These are phyloP conservation scores for Alligator sinensis DNA, from an alignment of 2,113 vertebrate genomes.

Conservation along the genomic window DNA sequence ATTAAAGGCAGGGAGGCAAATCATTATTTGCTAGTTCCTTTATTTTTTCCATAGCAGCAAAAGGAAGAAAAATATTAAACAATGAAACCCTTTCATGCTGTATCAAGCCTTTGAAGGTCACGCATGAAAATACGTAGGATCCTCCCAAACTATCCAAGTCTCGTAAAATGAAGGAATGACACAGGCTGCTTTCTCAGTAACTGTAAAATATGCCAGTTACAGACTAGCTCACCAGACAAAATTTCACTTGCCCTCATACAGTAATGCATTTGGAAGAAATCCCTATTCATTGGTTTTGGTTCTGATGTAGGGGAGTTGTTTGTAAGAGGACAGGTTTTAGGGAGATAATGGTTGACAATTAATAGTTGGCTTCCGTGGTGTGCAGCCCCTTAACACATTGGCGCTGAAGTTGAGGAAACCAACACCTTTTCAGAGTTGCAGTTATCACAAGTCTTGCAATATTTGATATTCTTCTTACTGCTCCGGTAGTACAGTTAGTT, in stretches of 20 bases:
- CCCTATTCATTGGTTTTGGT: neutral
- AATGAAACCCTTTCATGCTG: neutral
- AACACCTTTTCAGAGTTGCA: neutral
- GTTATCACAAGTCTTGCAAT: rapidly evolving
- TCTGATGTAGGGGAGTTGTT: neutral
- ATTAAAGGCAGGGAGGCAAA: neutral
- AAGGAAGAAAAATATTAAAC: neutral
- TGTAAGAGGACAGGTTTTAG: neutral
- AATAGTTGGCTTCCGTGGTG: rapidly evolving
- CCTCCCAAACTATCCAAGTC: neutral
- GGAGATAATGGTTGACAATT: neutral
- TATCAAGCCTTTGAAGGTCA: neutral
- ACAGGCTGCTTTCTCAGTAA: neutral
- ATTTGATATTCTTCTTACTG: neutral
- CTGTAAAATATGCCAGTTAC: neutral
- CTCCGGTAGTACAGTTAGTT: neutral
- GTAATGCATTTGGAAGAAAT: neutral
- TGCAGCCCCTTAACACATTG: neutral
- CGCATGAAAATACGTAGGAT: neutral
- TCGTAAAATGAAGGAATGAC: neutral
- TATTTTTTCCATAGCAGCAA: rapidly evolving
- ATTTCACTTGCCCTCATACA: rapidly evolving
- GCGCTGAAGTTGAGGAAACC: neutral
- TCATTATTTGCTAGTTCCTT: neutral
- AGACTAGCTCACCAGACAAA: neutral